Base-by-base conservation (phyloP, 2,113 vertebrate genomes). In the Oncorhynchus keta region DNA sequence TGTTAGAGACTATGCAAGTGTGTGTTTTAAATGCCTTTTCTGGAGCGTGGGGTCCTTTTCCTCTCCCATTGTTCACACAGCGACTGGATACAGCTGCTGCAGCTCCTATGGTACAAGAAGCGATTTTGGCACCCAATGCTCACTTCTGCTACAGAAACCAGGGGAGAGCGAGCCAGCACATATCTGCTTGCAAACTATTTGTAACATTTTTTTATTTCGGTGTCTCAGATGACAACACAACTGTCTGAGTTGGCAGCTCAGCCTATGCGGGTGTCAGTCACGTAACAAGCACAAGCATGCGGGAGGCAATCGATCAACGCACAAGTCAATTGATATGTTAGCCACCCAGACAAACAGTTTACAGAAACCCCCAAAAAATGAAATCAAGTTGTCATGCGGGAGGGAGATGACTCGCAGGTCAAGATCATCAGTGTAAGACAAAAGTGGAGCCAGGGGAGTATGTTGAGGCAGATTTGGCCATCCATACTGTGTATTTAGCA, bases 261-360 rank as follows among this genome's bases (percentile, higher is more conserved):
- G 75, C 79, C 76, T 75, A 74, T 79, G 65, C 67, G 18, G 57
- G 70, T 87, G 86, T 86, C 87, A 79, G 80, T 18, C 51, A 4
- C 1, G 78, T 68, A 85, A 83, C 92, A 90, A 86, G 91, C 86
- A 82, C 16, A 22, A 87, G 88, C 91, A 86, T 90, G 92, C 80
- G 85, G 69, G 8, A 81, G 74, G 82, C 86, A 79, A 82, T 86
- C 76, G 81, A 85, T 89, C 86, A 57, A 75, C 64, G 68, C 81
- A 9, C 18, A 62, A 80, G 85, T 87, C 84, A 77, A 79, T 70
- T 66, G 79, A 87, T 82, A 81, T 90, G 89, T 89, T 88, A 91
- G 83, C 30, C 30, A 61, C 22, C 64, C 59, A 86, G 51, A 76
- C 18, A 87, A 88, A 86, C 77, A 70, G 76, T 88, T 88, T 73